Conservation (phyloP, 2,113 vertebrate genomes). For the Urocitellus parryii region DNA sequence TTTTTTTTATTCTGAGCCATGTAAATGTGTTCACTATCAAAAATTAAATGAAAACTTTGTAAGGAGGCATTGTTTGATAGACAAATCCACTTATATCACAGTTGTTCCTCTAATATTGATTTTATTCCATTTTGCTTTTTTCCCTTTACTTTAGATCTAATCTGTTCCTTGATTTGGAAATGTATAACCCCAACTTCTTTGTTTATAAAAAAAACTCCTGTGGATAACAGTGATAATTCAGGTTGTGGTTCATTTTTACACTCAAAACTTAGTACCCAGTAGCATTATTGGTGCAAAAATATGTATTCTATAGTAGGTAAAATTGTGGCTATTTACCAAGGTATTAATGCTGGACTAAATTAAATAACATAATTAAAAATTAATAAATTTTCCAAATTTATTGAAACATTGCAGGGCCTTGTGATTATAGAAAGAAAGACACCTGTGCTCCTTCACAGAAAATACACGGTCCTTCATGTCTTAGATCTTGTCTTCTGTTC, state of each 20-base stretch:
- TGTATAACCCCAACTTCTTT: neutral
- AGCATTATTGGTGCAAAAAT: neutral
- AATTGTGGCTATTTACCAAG: neutral
- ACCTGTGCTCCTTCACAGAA: neutral
- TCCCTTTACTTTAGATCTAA: slow-evolving; percentile 7
- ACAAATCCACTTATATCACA: neutral
- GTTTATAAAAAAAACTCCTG: neutral
- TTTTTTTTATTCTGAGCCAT: slow-evolving; percentile 19
- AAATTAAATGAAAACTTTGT: slow-evolving; percentile 15
- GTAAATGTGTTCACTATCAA: slow-evolving; percentile 4
- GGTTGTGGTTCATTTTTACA: slow-evolving; percentile 8
- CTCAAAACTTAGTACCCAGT: neutral
- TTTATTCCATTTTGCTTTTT: slow-evolving; percentile 1
- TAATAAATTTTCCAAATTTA: slow-evolving; percentile 3
- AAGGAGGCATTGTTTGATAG: neutral
- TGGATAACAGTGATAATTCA: neutral
- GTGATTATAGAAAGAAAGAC: neutral
- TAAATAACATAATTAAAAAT: neutral
- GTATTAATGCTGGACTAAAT: neutral
- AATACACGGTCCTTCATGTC: too few relatives aligned
- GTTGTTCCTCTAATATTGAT: neutral
- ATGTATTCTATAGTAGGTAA: neutral
- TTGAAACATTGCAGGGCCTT: neutral
- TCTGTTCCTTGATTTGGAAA: slow-evolving; percentile 29
- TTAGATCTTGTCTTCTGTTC: neutral